phyloP scores from a whole-genome alignment of 2,888 invertebrate species.

The Limnephilus rhombicus region DNA sequence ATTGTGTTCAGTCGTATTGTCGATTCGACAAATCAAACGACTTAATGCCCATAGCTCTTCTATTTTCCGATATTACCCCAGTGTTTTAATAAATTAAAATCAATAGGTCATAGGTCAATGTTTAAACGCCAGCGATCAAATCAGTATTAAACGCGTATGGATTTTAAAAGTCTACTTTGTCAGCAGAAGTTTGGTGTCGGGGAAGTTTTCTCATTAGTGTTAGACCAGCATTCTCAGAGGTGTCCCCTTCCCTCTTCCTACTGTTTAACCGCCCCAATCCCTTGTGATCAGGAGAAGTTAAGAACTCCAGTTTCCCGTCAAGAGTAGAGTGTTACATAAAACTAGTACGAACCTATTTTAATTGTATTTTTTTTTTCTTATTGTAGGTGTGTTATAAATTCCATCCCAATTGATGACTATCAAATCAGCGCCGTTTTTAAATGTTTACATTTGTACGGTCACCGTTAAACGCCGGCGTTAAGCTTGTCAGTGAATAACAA shows the following conservation, averaged over 20 bases:
- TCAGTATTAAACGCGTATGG: background rate
- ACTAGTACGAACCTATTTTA: background rate
- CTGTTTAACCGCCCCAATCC: background rate
- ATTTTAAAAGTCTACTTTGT: background rate
- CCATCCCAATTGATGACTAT: too few species aligned
- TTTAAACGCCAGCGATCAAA: background rate
- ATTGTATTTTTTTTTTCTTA: background rate
- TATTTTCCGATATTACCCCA: background rate
- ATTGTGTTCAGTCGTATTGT: too few species aligned
- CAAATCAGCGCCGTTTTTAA: too few species aligned
- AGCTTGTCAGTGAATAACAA: too few species aligned
- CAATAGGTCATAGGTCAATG: background rate
- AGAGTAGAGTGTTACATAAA: background rate
- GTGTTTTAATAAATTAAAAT: background rate
- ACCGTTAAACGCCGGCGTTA: too few species aligned
- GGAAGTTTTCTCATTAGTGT: conserved; percentile 35
- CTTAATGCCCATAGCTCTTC: background rate
- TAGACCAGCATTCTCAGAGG: background rate
- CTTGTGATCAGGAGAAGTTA: background rate
- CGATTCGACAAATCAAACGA: background rate
- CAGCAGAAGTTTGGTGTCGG: background rate
- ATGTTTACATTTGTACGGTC: too few species aligned
- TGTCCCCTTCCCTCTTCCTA: background rate
- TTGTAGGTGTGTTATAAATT: background rate
- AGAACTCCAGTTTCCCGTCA: background rate